Evolutionary conservation across 2,113 vertebrate species (phyloP).

Genomic region (Siniperca knerii): DNA sequence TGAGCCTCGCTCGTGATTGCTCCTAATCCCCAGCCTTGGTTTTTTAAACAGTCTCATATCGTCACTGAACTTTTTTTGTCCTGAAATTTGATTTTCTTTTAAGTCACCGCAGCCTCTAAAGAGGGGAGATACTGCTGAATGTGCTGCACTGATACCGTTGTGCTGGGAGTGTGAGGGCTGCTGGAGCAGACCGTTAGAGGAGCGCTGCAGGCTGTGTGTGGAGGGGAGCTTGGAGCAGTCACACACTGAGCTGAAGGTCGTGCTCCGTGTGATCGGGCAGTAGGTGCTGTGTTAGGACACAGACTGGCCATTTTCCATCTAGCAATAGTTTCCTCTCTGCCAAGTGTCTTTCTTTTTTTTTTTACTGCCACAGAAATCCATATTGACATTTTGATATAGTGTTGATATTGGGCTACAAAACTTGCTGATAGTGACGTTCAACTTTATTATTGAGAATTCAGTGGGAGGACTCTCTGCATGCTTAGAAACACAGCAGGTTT

Average conservation of each 20-base stretch:
- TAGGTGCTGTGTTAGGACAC: slow-evolving; percentile 20
- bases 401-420: neutral
- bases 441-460: neutral
- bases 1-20: neutral
- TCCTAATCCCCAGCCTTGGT: neutral
- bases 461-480: neutral
- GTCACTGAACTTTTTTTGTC: neutral
- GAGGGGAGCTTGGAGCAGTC: slow-evolving; percentile 10
- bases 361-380: neutral
- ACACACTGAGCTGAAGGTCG: slow-evolving; percentile 42
- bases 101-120: slow-evolving; percentile 36
- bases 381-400: neutral
- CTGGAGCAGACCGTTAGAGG: slow-evolving; percentile 26
- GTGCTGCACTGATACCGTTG: neutral
- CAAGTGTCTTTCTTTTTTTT: neutral
- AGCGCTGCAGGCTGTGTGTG: slow-evolving; percentile 41
- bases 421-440: no score
- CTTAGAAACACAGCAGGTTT: neutral
- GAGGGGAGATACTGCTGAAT: slow-evolving; percentile 26
- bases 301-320: neutral
- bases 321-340: neutral
- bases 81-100: slow-evolving; percentile 35
- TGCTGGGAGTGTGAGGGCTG: slow-evolving; percentile 34
- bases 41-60: slow-evolving; percentile 26
- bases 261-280: slow-evolving; percentile 23